These are phyloP conservation scores for Fulmarus glacialis DNA, from an alignment of 2,113 vertebrate genomes.

Conservation along the genomic window DNA sequence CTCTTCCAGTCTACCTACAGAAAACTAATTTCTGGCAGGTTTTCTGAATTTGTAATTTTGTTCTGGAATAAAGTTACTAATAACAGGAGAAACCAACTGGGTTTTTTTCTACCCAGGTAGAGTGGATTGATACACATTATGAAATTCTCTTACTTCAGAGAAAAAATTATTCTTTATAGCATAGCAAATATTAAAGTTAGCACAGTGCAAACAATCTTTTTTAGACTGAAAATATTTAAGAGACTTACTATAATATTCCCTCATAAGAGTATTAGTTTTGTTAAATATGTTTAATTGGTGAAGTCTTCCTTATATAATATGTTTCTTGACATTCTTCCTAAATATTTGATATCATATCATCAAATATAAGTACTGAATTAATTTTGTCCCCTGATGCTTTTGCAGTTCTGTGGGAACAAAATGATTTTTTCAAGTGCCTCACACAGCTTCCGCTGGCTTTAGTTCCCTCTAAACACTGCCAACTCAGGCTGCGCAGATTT, in stretches of 20 bases:
- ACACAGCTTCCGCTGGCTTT: conserved; percentile 50
- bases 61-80: neutral
- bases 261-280: neutral
- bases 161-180: neutral
- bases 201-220: neutral
- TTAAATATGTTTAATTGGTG: neutral
- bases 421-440: conserved; percentile 45
- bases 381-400: conserved; percentile 19
- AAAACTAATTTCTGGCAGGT: neutral
- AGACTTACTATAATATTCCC: neutral
- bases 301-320: neutral
- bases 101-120: neutral
- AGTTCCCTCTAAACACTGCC: conserved; percentile 38
- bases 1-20: neutral
- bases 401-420: conserved; percentile 51
- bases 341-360: neutral
- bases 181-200: neutral
- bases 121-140: neutral
- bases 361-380: conserved; percentile 3
- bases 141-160: neutral
- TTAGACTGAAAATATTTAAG: neutral
- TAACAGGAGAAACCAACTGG: neutral
- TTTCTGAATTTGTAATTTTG: neutral
- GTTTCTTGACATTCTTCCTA: neutral
- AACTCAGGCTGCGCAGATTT: conserved; percentile 15